These are phyloP conservation scores for Trididemnum nubilum DNA, from an alignment of 23 tunicate species.

Conservation along the genomic window DNA sequence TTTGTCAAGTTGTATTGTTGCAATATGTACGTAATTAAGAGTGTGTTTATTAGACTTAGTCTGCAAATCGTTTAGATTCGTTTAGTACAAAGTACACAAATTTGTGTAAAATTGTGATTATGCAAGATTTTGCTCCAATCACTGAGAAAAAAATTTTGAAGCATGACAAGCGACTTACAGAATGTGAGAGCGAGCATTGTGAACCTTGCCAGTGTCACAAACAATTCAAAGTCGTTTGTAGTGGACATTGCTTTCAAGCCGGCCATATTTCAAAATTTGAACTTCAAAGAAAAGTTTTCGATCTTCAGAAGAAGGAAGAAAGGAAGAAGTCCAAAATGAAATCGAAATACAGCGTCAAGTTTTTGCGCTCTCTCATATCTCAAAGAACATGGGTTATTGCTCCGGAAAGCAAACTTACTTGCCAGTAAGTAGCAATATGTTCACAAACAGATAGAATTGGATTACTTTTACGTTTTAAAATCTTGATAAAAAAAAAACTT, in stretches of 20 bases:
- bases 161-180: background rate
- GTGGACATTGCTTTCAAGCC: background rate
- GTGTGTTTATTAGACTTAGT: too few relatives aligned
- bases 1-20: too few relatives aligned
- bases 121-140: too few relatives aligned
- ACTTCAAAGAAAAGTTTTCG: background rate
- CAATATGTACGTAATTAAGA: too few relatives aligned
- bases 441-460: background rate
- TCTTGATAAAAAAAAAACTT: too few relatives aligned
- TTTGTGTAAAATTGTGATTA: too few relatives aligned
- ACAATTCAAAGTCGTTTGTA: background rate
- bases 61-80: too few relatives aligned
- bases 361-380: constrained; percentile 30
- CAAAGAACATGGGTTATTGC: constrained; percentile 39
- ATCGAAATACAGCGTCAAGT: constrained; percentile 12
- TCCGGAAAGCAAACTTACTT: constrained; percentile 19
- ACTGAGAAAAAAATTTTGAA: too few relatives aligned
- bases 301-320: background rate
- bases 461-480: too few relatives aligned
- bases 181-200: background rate
- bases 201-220: background rate
- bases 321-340: background rate
- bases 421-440: constrained; percentile 4
- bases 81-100: too few relatives aligned
- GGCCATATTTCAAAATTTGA: background rate